phyloP scores from a whole-genome alignment of 92 coral and sea anemone species.

The Porites cylindrica region DNA sequence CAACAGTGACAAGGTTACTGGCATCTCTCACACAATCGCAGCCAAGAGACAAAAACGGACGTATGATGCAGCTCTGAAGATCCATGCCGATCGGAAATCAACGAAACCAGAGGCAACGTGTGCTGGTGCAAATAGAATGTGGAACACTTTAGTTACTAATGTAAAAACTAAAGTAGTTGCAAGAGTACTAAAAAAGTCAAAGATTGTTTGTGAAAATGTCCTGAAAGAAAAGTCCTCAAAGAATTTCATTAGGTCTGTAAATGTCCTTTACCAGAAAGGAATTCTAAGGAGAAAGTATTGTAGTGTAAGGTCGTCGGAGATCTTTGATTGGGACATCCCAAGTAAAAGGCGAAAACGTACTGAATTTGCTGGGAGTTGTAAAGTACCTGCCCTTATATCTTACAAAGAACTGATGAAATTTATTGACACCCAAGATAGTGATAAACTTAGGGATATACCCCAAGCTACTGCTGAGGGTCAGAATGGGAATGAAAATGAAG shows the following conservation, averaged over 20 bases:
- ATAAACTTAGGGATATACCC: conserved; percentile 61
- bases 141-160: conserved; percentile 65
- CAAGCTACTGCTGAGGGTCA: conserved; percentile 61
- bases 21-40: conserved; percentile 48
- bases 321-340: conserved; percentile 47
- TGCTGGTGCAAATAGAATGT: conserved; percentile 62
- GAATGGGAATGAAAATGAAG: conserved; percentile 62
- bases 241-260: conserved; percentile 62
- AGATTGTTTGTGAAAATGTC: conserved; percentile 51
- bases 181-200: conserved; percentile 41
- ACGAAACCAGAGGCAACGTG: conserved; percentile 45
- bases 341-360: conserved; percentile 47
- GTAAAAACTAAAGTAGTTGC: conserved; percentile 41
- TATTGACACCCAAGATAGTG: conserved; percentile 63
- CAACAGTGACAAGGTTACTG: conserved; percentile 46
- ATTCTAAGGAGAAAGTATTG: conserved; percentile 63
- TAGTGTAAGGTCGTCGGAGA: conserved; percentile 45
- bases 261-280: conserved; percentile 60
- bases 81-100: conserved; percentile 53
- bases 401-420: conserved; percentile 75
- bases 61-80: conserved; percentile 42
- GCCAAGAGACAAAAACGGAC: conserved; percentile 55
- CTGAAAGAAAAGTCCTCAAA: conserved; percentile 39
- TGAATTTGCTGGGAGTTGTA: conserved; percentile 59
- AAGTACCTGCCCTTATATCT: conserved; percentile 59